Evolutionary conservation across 2,888 invertebrate species (phyloP), one percentile per base, ranked within the genome.

Genomic region (Apoderus coryli): DNA sequence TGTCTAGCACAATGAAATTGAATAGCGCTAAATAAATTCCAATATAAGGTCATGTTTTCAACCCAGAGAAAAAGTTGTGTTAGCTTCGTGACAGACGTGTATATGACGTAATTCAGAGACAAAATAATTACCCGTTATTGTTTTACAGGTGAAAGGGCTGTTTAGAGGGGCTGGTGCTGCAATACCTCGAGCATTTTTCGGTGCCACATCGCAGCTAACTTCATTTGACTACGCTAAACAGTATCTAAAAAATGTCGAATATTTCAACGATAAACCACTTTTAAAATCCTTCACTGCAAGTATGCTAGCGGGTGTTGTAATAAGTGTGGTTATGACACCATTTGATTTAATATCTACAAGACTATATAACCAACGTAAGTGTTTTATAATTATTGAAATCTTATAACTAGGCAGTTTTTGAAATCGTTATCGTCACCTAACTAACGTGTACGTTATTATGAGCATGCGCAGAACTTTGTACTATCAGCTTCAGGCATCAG

Each of bases 331-430:
- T 37, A 80, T 88, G 69, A 84, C 86, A 33, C 90, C 89, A 0
- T 77, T 89, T 49, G 89, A 90, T 56, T 78, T 88, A 16, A 66
- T 81, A 41, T 72, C 84, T 25, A 84, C 86, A n/a, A 66, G 89
- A 40, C 65, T 89, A 35, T 89, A 85, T 52, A 89, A 89, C 60
- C 88, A 89, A 72, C 79, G 81, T 73, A 64, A 54, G 54, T 50
- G 33, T 32, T 27, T 31, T 29, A 29, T 23, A 14, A 14, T 28
- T 25, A n/a, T n/a, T n/a, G n/a, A n/a, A n/a, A n/a, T n/a, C n/a
- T n/a, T n/a, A n/a, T n/a, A n/a, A n/a, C n/a, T n/a, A n/a, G n/a
- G n/a, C n/a, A n/a, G n/a, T n/a, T n/a, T n/a, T n/a, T n/a, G n/a
- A n/a, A n/a, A n/a, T n/a, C n/a, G n/a, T n/a, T n/a, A n/a, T n/a